Evolutionary conservation across 2,113 vertebrate genomes (phyloP).

Genomic region (Cheilinus undulatus): DNA sequence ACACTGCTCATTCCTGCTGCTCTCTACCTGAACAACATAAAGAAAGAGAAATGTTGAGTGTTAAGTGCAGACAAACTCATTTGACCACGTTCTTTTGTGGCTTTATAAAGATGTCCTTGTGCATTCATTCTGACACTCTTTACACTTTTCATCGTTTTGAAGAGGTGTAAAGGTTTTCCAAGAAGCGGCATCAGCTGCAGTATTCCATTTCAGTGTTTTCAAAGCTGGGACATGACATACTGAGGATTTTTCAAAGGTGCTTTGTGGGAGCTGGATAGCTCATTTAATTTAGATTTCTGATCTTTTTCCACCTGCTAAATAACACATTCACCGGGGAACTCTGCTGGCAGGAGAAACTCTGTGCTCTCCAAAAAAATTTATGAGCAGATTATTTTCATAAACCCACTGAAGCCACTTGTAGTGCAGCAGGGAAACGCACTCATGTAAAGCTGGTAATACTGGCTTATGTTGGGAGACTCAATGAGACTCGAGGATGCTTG

Average conservation of each 20-base stretch:
- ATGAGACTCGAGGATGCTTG: neutral
- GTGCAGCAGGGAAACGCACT: conserved; percentile 32
- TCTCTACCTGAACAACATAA: neutral
- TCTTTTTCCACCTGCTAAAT: conserved; percentile 9
- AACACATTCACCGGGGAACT: conserved; percentile 13
- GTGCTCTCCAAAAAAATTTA: neutral
- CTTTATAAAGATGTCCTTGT: conserved; percentile 31
- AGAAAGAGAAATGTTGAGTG: conserved; percentile 2
- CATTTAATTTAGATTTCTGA: conserved; percentile 35
- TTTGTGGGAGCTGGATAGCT: conserved; percentile 13
- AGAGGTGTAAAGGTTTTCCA: conserved; percentile 14
- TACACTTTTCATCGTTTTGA: conserved; percentile 30
- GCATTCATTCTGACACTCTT: conserved; percentile 10
- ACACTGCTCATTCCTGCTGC: neutral
- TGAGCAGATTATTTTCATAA: conserved; percentile 42
- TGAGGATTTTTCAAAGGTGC: conserved; percentile 13
- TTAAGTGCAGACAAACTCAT: conserved; percentile 17
- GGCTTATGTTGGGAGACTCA: conserved; percentile 10
- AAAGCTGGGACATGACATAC: neutral
- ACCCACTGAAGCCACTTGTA: conserved; percentile 34
- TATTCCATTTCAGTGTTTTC: conserved; percentile 19
- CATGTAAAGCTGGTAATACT: conserved; percentile 19
- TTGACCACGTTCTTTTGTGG: conserved; percentile 4
- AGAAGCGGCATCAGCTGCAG: conserved; percentile 10
- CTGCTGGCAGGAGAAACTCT: conserved; percentile 1